Conservation (phyloP, 2,888 invertebrate species). For the Drosophila robusta region DNA sequence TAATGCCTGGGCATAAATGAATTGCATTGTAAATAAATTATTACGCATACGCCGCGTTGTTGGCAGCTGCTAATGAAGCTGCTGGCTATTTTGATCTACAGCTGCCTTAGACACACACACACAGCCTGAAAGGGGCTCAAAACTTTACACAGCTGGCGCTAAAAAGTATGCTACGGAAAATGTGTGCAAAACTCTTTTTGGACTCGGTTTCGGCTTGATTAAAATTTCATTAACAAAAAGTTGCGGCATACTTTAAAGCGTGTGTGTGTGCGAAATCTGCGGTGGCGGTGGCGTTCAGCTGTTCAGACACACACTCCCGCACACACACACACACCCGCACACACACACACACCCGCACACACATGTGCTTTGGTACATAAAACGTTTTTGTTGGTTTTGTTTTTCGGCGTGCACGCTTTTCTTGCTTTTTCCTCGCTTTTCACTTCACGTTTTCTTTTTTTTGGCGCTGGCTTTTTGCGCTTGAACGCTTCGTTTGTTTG, state of each 20-base stretch:
- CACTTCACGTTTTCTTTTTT: constrained; percentile 1
- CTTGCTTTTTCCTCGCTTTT: constrained; percentile 36
- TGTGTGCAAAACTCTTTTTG: constrained; percentile 26
- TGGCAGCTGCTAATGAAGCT: constrained; percentile 70
- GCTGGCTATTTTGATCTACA: constrained; percentile 61
- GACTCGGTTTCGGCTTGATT: constrained; percentile 64
- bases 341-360: constrained; percentile 14
- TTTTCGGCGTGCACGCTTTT: constrained; percentile 45
- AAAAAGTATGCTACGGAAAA: constrained; percentile 38
- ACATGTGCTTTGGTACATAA: constrained; percentile 51
- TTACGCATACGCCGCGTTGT: constrained; percentile 65
- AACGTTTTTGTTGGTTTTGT: constrained; percentile 63
- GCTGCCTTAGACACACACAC: constrained; percentile 16
- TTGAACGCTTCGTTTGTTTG: constrained; percentile 81
- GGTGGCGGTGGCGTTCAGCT: constrained; percentile 43
- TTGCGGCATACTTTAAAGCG: constrained; percentile 76
- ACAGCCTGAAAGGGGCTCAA: background rate
- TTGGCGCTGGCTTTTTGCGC: constrained; percentile 69
- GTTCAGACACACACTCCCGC: constrained; percentile 20
- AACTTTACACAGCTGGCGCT: constrained; percentile 31
- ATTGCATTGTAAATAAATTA: constrained; percentile 77
- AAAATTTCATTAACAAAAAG: constrained; percentile 79
- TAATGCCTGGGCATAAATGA: constrained; percentile 72
- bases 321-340: constrained; percentile 21
- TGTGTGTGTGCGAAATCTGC: constrained; percentile 68